Evolutionary conservation across 2,888 invertebrate genomes (phyloP), one percentile per base, ranked within the genome.

Genomic region (Hypselothyrea guttata): DNA sequence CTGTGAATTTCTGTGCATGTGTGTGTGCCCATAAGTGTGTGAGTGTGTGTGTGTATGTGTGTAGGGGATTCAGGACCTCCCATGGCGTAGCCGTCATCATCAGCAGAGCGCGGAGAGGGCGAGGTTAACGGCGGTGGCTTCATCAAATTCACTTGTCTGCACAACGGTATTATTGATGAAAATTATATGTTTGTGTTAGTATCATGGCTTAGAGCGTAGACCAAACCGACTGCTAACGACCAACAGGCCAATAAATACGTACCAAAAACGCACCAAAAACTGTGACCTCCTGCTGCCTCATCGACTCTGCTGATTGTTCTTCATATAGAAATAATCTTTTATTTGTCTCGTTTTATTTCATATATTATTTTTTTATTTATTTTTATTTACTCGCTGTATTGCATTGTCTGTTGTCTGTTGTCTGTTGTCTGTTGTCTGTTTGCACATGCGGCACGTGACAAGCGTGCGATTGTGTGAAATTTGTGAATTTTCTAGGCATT

Each of bases 121-220:
- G 30, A 52, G 57, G 28, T 8, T 44, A 57, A 47, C 49, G 40
- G 30, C 44, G 65, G 61, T 55, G 66, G 66, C 74, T 75, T 74
- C 76, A 75, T 74, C 74, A 74, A 75, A 75, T 75, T 74, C 74
- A 74, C 74, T 74, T 74, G 74, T 74, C 74, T 74, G 76, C 66
- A 58, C 59, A 72, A 56, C 60, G 69, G 69, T 72, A 72, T 75
- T 75, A 75, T 74, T 74, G 77, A 74, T 75, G 75, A 74, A 76
- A 75, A 74, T 75, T 75, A 74, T 77, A 77, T 71, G 77, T 74
- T 77, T 75, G 77, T 68, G 61, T 68, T 72, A 59, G 72, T 69
- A 72, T 74, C 72, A 67, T 67, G 46, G 56, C 62, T 13, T 9
- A 13, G n/a, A 7, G 48, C 54, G 59, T 64, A 59, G 61, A 67